A percentile compares a stretch with the other conserved stretches of the same genome.
These are phyloP conservation scores for Trypoxylus dichotomus DNA, from an alignment of 1,140 invertebrate species.

Conservation along the genomic window DNA sequence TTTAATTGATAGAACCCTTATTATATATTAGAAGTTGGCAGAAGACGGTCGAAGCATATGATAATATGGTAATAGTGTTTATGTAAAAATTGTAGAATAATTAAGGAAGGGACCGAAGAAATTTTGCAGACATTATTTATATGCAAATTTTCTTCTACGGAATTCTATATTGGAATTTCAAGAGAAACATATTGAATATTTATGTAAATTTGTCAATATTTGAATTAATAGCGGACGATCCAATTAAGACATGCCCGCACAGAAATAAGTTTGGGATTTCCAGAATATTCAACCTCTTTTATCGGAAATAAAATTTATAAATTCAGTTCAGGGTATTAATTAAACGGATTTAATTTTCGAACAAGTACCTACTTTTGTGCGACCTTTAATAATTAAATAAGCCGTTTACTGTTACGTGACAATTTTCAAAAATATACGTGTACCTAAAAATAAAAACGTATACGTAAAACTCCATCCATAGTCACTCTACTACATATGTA, in stretches of 20 bases:
- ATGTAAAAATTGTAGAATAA: no score
- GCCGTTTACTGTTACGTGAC: background rate
- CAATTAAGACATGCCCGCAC: background rate
- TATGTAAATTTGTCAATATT: constrained; percentile 11
- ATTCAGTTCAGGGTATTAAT: background rate
- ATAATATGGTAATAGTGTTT: no score
- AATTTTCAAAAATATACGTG: no score
- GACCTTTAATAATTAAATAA: background rate
- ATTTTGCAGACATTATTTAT: background rate
- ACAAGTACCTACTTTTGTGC: background rate
- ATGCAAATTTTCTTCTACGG: background rate
- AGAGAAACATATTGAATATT: constrained; percentile 10
- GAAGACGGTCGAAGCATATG: no score
- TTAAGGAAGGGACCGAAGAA: no score
- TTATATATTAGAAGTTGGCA: no score
- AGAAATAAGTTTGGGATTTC: background rate
- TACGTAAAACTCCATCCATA: no score
- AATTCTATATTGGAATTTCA: background rate
- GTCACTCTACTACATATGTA: no score
- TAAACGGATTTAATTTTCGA: background rate
- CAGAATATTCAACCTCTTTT: background rate
- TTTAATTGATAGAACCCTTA: no score
- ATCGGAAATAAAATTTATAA: background rate
- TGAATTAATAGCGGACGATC: background rate
- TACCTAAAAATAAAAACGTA: no score